These are phyloP conservation scores for Cassiopea andromeda DNA, from an alignment of 30 jellyfish, hydroid and myxozoan genomes.

Conservation along the genomic window DNA sequence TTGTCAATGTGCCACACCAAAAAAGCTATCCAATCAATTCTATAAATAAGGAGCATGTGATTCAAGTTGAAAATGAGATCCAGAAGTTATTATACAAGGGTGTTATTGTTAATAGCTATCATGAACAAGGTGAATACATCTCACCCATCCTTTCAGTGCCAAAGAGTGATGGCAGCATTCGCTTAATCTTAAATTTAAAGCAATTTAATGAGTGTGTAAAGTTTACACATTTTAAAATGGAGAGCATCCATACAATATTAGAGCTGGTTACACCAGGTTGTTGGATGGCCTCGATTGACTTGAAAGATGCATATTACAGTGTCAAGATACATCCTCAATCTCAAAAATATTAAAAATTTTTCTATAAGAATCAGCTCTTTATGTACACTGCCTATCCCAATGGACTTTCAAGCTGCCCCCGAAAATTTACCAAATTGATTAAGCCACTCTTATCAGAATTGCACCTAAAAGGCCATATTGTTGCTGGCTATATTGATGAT, in stretches of 20 bases:
- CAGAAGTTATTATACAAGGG: constrained; percentile 7
- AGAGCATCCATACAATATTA: not conserved
- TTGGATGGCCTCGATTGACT: constrained; percentile 46
- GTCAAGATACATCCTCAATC: constrained; percentile 17
- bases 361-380: not conserved
- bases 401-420: constrained; percentile 26
- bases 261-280: constrained; percentile 27
- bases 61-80: constrained; percentile 24
- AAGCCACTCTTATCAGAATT: constrained; percentile 24
- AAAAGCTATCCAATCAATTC: constrained; percentile 14
- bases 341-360: constrained; percentile 18
- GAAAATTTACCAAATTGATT: constrained; percentile 40
- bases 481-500: constrained; percentile 43
- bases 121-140: constrained; percentile 26
- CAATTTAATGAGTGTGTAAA: constrained; percentile 14
- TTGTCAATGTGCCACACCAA: constrained; percentile 23
- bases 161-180: constrained; percentile 48
- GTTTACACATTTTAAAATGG: constrained; percentile 52
- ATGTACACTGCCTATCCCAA: constrained; percentile 24
- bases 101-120: constrained; percentile 6
- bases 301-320: constrained; percentile 51
- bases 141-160: constrained; percentile 48
- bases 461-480: constrained; percentile 12
- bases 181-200: constrained; percentile 40
- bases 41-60: constrained; percentile 35